Conservation (phyloP, 2,888 invertebrate species). For the Euzophera pinguis region DNA sequence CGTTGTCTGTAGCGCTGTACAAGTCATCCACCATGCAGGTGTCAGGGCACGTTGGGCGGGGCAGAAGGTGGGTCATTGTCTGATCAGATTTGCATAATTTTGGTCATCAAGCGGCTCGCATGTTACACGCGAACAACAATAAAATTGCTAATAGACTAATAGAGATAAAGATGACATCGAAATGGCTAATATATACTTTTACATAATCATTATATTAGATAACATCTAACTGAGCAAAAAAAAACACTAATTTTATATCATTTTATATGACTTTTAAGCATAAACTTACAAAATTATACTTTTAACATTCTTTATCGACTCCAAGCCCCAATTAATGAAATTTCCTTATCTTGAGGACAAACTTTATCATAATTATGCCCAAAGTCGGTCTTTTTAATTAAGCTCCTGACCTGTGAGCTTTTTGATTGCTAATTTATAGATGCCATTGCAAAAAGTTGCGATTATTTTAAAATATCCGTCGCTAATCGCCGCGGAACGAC, state of each 20-base stretch:
- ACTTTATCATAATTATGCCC: slow-evolving; percentile 11
- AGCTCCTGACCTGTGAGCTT: slow-evolving; percentile 8
- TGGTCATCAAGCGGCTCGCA: slow-evolving; percentile 8
- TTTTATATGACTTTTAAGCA: slow-evolving; percentile 12
- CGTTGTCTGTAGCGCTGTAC: too few species aligned
- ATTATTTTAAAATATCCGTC: slow-evolving; percentile 25
- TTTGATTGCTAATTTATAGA: slow-evolving; percentile 29
- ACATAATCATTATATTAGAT: slow-evolving; percentile 18
- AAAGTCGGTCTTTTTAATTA: slow-evolving; percentile 13
- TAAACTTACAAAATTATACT: slow-evolving; percentile 13
- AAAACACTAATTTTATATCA: slow-evolving; percentile 17
- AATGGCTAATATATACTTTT: slow-evolving; percentile 1
- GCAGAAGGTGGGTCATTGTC: too few species aligned
- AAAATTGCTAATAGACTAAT: not conserved
- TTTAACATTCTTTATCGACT: not conserved
- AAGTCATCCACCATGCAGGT: too few species aligned
- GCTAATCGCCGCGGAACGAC: slow-evolving; percentile 29
- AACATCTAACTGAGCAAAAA: slow-evolving; percentile 14
- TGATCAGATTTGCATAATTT: not conserved
- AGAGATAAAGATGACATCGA: too few species aligned
- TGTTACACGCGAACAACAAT: slow-evolving; percentile 13
- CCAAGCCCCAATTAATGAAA: slow-evolving; percentile 8
- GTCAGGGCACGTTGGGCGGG: too few species aligned
- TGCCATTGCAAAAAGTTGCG: slow-evolving; percentile 24
- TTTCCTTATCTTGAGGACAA: slow-evolving; percentile 8